Percentiles rank a stretch among this genome's conserved stretches.
These are phyloP conservation scores for Pseudococcus viburni DNA, from an alignment of 2,888 invertebrate genomes.

Conservation along the genomic window DNA sequence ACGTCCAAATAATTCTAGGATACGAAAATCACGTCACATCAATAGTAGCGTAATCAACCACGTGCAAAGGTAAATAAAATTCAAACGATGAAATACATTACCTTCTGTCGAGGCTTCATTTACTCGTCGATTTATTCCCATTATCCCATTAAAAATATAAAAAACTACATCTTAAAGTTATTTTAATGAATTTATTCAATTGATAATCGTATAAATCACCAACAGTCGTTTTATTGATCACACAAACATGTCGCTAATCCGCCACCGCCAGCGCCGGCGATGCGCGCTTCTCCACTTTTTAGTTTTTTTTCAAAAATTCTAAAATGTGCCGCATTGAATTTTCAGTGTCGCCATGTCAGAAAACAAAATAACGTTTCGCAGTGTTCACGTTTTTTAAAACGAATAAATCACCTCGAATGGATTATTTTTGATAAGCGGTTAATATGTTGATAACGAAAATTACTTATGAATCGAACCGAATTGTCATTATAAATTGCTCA, in stretches of 20 bases:
- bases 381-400: not conserved
- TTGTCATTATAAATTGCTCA: not conserved
- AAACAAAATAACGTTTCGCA: not conserved
- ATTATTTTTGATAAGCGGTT: not conserved
- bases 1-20: slow-evolving; percentile 46
- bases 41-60: not conserved
- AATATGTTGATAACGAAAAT: not conserved
- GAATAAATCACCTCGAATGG: slow-evolving; percentile 11
- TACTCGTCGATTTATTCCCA: not conserved
- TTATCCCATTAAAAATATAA: no score
- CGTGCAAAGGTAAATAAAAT: not conserved
- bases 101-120: slow-evolving; percentile 58
- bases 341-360: not conserved
- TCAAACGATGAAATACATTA: not conserved
- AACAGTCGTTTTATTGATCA: slow-evolving; percentile 5
- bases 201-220: no score
- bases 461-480: not conserved
- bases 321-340: not conserved
- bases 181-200: not conserved
- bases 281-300: not conserved
- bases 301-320: not conserved
- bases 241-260: slow-evolving; percentile 31
- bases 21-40: not conserved
- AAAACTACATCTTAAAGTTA: slow-evolving; percentile 4
- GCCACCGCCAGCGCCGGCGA: no score